Base-by-base conservation (phyloP, 2,113 vertebrate species). In the Corythaeola cristata region DNA sequence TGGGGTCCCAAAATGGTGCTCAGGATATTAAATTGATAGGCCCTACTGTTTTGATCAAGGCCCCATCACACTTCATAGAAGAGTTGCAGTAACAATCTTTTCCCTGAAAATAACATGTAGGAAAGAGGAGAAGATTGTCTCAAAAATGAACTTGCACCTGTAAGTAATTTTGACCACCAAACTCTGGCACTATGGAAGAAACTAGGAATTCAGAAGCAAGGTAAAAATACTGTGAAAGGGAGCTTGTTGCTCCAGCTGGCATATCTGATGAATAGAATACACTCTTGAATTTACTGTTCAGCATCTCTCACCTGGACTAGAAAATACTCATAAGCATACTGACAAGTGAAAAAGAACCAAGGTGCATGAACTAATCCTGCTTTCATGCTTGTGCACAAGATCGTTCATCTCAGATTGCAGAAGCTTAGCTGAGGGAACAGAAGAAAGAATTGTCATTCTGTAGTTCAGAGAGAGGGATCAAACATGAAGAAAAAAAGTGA, bases 281-380 rank as follows among this genome's bases (percentile, higher is more conserved):
- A 66, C 1, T 97, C 72, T 32, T 97, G 97, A 6, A 98, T 98
- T 11, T 75, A 37, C 28, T 98, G 93, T 30, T 97, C 93, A 77
- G 98, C 97, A 2, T 44, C 76, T 11, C 82, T 97, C 39, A 98
- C 98, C 32, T 98, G 98, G 8, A 91, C 59, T 64, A 99, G 95
- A 9, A 98, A 99, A 71, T 98, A 98, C 49, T 98, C 66, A 4
- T 98, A 98, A 12, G 98, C 98, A 50, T 97, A 97, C 49, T 98
- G 97, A 63, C 93, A 98, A 98, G 62, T 0, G 98, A 98, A 45
- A 99, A 97, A 7, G 98, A 98, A 33, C 98, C 98, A 96, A 99
- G 93, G 9, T 98, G 98, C 35, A 98, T 97, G 12, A 99, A 99
- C 94, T 99, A 99, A 93, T 97, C 98, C 22, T 91, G 58, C 27